phyloP scores from a whole-genome alignment of 2,888 invertebrate genomes.

The Amphimallon solstitiale region DNA sequence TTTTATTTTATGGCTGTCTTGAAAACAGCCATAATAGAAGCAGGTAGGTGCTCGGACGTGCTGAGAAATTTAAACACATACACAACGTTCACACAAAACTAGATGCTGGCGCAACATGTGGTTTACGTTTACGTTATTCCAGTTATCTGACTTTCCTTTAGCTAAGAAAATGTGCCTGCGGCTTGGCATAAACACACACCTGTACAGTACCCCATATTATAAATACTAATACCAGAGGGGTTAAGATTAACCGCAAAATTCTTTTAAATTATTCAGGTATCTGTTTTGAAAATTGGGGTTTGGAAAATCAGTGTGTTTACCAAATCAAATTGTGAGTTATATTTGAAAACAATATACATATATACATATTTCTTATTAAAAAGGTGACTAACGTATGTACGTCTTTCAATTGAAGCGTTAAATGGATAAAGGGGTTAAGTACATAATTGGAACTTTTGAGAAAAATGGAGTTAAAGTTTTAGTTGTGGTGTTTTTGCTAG shows the following conservation, averaged over 20 bases:
- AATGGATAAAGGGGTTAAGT: no score
- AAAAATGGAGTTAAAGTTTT: no score
- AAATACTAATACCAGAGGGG: slow-evolving; percentile 24
- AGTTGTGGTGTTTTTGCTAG: no score
- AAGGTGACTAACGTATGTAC: no score
- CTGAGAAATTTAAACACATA: slow-evolving; percentile 47
- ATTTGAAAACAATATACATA: no score
- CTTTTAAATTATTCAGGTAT: slow-evolving; percentile 31
- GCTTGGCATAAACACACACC: slow-evolving; percentile 27
- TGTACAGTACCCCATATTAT: slow-evolving; percentile 30
- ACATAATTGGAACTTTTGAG: no score
- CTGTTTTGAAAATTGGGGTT: slow-evolving; percentile 4
- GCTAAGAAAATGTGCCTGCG: slow-evolving; percentile 29
- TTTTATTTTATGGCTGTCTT: slow-evolving; percentile 48
- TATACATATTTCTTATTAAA: no score
- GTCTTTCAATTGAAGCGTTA: no score
- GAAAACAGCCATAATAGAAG: slow-evolving; percentile 47
- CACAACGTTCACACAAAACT: slow-evolving; percentile 29
- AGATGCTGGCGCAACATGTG: slow-evolving; percentile 46
- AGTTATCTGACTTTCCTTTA: slow-evolving; percentile 12
- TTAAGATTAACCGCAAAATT: slow-evolving; percentile 29
- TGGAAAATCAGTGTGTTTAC: slow-evolving; percentile 30
- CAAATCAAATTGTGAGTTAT: slow-evolving; percentile 24
- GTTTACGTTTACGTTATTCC: slow-evolving; percentile 46
- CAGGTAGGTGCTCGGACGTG: slow-evolving; percentile 49